Percentiles rank a stretch among this genome's conserved stretches.
Evolutionary conservation across 2,888 invertebrate species (phyloP).

Genomic region (Caenorhabditis sp.): DNA sequence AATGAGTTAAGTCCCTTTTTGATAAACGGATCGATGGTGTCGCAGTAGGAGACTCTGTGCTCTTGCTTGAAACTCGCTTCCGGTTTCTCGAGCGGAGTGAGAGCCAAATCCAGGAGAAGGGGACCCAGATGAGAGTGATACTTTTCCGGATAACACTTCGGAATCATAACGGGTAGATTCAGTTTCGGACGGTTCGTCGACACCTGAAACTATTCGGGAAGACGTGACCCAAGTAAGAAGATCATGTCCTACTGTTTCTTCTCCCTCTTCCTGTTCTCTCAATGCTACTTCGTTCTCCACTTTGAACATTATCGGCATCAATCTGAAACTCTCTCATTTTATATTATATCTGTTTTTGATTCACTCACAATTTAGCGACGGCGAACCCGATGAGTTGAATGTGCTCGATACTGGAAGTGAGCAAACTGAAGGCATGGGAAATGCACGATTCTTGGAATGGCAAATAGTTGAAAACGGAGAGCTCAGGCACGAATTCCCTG

Average conservation of each 20-base stretch:
- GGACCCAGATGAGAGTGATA: conserved; percentile 26
- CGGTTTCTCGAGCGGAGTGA: conserved; percentile 17
- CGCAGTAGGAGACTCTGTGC: conserved; percentile 52
- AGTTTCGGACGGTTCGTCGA: conserved; percentile 12
- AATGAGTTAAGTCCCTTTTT: conserved; percentile 38
- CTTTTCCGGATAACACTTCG: background rate
- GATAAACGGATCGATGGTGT: conserved; percentile 39
- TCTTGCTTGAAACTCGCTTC: conserved; percentile 23
- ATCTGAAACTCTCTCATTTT: too few relatives aligned
- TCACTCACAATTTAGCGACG: conserved; percentile 42
- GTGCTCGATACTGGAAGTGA: conserved; percentile 18
- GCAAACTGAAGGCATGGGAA: conserved; percentile 23
- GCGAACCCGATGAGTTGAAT: conserved; percentile 43
- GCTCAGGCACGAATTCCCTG: conserved; percentile 31
- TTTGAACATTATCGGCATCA: conserved; percentile 45
- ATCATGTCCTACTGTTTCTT: conserved; percentile 2
- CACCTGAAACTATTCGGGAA: background rate
- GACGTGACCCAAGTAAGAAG: background rate
- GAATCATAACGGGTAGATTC: conserved; percentile 25
- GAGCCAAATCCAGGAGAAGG: conserved; percentile 28
- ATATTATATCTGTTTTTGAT: too few relatives aligned
- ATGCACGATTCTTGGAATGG: conserved; percentile 33
- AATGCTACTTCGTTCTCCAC: conserved; percentile 25
- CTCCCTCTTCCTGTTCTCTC: conserved; percentile 5
- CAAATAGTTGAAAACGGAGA: conserved; percentile 47